Base-by-base conservation (phyloP, 2,888 invertebrate genomes). In the Hipparchia sbordonii region DNA sequence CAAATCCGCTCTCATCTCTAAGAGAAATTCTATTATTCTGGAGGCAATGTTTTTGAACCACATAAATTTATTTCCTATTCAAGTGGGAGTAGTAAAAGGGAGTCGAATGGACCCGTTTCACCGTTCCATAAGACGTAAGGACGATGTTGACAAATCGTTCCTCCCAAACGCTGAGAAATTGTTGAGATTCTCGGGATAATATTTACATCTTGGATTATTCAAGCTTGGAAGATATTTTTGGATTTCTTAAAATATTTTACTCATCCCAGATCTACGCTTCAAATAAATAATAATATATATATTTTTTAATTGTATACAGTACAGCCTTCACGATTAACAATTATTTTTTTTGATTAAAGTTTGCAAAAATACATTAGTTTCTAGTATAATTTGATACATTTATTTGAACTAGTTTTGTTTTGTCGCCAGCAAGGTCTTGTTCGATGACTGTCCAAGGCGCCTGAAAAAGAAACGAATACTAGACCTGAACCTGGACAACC, bases 131-230 rank as follows among this genome's bases (percentile, higher is more conserved):
- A 23, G 23, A 23, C 65, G 70, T 76, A 72, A 70, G 56, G 71
- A 54, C 59, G 77, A 76, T 73, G 66, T 76, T 73, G 76, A 77
- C 66, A 77, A 76, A 77, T 74, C 54, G 68, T 69, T 73, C 52
- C 51, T 57, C 73, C 73, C 70, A 52, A 73, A 71, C 66, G 57
- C 67, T 69, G 69, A 74, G 74, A 71, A 72, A 77, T 76, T 77
- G 68, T 75, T 66, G 69, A 72, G 71, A 66, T 65, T 60, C 51
- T 33, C 8, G 57, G 69, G 66, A 74, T 57, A 13, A 57, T 62
- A 71, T 74, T 65, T 71, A 66, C 66, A 65, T 63, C 23, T 13
- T 12, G 12, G 52, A 65, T 52, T 52, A 62, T 9, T 7, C 13
- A 6, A 48, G 46, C 12, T 62, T 0, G 61, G 6, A 10, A 33